Conservation (phyloP, 1,140 invertebrate genomes). For the Pygmarrhopalites habei region DNA sequence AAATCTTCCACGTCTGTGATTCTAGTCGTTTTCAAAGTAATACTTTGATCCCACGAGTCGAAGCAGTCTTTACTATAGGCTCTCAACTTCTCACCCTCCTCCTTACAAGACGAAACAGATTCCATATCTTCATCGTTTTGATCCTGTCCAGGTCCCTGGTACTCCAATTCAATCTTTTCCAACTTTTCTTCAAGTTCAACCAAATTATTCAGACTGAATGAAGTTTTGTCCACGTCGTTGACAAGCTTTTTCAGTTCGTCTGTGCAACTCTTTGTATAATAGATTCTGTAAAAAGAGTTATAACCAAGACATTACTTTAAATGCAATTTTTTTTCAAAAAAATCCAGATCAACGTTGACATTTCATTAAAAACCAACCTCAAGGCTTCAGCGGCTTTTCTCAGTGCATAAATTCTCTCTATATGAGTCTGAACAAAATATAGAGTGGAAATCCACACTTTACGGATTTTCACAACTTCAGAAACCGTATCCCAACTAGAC, state of each 20-base stretch:
- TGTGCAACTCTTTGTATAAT: neutral
- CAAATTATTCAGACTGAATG: neutral
- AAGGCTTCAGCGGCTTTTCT: slow-evolving; percentile 20
- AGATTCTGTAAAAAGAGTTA: slow-evolving; percentile 6
- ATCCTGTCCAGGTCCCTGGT: neutral
- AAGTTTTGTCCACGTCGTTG: slow-evolving; percentile 5
- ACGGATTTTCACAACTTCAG: slow-evolving; percentile 10
- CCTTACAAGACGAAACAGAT: neutral
- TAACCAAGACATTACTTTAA: no score
- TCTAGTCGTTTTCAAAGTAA: no score
- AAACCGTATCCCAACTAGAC: neutral
- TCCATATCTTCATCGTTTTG: neutral
- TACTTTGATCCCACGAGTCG: neutral
- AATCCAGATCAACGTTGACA: no score
- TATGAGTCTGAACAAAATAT: slow-evolving; percentile 25
- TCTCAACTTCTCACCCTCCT: neutral
- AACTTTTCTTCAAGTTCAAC: slow-evolving; percentile 13
- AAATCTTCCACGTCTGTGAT: no score
- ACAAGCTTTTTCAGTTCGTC: slow-evolving; percentile 1
- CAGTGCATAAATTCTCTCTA: slow-evolving; percentile 13
- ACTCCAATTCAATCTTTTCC: slow-evolving; percentile 12
- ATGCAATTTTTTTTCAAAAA: no score
- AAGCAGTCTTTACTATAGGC: neutral
- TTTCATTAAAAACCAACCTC: slow-evolving; percentile 5
- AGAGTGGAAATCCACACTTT: slow-evolving; percentile 23